These are phyloP conservation scores for Meleagris gallopavo DNA, from an alignment of 2,113 vertebrate genomes.

Conservation along the genomic window DNA sequence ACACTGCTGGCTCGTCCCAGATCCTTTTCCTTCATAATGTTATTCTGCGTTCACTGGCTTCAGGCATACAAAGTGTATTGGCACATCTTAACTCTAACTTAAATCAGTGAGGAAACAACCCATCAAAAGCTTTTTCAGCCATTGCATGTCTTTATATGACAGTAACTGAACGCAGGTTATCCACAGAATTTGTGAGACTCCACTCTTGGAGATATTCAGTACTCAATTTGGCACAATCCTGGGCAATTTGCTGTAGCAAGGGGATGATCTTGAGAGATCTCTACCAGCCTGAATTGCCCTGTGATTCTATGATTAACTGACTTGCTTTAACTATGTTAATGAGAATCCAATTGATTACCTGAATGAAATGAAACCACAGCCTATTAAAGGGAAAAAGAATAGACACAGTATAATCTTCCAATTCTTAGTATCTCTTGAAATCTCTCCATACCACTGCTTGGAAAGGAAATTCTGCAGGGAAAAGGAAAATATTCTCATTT, in stretches of 20 bases:
- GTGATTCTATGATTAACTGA: not conserved
- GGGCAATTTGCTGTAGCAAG: not conserved
- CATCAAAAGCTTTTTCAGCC: not conserved
- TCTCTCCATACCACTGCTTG: constrained; percentile 93
- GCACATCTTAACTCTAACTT: not conserved
- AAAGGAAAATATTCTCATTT: not conserved
- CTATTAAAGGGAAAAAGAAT: constrained; percentile 89
- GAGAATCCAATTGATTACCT: constrained; percentile 78
- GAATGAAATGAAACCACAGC: constrained; percentile 90
- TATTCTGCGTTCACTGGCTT: not conserved
- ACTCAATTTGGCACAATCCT: not conserved
- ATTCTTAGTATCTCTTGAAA: constrained; percentile 91
- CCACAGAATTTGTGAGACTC: not conserved
- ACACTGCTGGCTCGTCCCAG: too few species aligned
- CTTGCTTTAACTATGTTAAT: not conserved
- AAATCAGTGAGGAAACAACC: not conserved
- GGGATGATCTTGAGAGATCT: not conserved
- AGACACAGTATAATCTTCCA: constrained; percentile 94
- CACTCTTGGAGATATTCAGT: not conserved
- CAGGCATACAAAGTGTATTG: not conserved
- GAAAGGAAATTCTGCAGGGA: constrained; percentile 82
- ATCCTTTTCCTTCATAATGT: not conserved
- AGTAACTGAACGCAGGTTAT: not conserved
- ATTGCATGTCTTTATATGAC: not conserved
- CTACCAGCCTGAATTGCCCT: not conserved